A percentile compares a stretch with the other conserved stretches of the same genome.
Conservation (phyloP, 1,140 invertebrate genomes). For the Physella acuta region DNA sequence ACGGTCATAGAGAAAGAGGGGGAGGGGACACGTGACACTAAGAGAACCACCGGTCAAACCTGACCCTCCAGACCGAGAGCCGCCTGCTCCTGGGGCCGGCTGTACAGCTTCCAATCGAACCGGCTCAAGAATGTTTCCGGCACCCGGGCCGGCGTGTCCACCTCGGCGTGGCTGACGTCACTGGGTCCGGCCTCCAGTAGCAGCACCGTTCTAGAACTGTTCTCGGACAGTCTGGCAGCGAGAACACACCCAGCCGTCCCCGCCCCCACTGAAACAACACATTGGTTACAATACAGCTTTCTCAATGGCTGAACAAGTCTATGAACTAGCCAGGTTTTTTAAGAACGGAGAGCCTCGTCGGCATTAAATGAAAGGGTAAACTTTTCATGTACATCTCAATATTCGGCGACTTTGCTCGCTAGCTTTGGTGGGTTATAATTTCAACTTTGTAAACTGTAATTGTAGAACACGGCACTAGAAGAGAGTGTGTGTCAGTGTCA, state of each 20-base stretch:
- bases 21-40: neutral
- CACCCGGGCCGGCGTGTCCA: conserved; percentile 17
- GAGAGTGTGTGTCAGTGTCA: no score
- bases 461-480: no score
- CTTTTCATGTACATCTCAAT: neutral
- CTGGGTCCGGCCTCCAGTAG: conserved; percentile 26
- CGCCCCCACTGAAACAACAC: conserved; percentile 19
- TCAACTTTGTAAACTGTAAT: no score
- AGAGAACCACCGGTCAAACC: neutral
- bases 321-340: no score
- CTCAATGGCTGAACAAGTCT: neutral
- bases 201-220: conserved; percentile 22
- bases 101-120: conserved; percentile 11
- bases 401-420: neutral
- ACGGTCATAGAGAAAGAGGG: neutral
- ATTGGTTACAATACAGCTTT: neutral
- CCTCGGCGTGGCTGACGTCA: conserved; percentile 20
- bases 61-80: neutral
- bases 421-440: neutral
- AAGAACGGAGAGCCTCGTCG: no score
- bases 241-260: conserved; percentile 28
- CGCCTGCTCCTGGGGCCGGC: neutral
- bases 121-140: conserved; percentile 15
- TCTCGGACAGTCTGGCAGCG: conserved; percentile 29
- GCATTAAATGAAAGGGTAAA: no score